A percentile compares a stretch with the other conserved stretches of the same genome.
These are phyloP conservation scores for Leptodactylus fallax DNA, from an alignment of 2,797 vertebrate genomes.

Conservation along the genomic window DNA sequence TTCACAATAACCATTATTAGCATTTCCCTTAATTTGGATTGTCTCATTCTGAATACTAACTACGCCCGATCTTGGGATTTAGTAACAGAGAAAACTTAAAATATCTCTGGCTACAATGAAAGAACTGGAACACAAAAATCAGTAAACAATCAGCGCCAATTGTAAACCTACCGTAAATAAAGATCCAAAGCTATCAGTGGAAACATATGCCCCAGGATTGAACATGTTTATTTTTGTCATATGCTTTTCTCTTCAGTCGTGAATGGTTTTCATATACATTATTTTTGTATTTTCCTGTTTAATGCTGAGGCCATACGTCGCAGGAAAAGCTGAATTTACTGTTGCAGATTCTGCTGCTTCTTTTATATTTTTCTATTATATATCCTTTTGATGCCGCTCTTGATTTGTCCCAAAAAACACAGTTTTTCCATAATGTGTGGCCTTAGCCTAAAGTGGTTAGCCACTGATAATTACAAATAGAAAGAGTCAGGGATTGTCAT, in stretches of 20 bases:
- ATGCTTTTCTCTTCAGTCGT: not conserved
- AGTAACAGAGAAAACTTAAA: not conserved
- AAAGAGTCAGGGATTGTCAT: too few relatives aligned
- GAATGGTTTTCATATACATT: too few relatives aligned
- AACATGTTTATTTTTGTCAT: not conserved
- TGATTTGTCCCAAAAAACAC: too few relatives aligned
- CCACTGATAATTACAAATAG: not conserved
- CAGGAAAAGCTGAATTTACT: too few relatives aligned
- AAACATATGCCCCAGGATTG: not conserved
- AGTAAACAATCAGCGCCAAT: not conserved
- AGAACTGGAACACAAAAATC: not conserved
- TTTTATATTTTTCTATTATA: too few relatives aligned
- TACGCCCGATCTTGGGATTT: not conserved
- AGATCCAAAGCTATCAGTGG: not conserved
- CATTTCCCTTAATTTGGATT: not conserved
- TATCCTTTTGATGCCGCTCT: too few relatives aligned
- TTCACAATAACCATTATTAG: too few relatives aligned
- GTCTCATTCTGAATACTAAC: not conserved
- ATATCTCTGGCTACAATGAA: not conserved
- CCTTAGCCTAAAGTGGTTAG: too few relatives aligned
- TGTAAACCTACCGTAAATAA: not conserved
- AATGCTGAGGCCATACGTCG: too few relatives aligned
- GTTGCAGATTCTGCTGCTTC: too few relatives aligned
- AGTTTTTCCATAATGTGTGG: too few relatives aligned
- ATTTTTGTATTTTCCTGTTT: too few relatives aligned